A percentile compares a stretch with the other conserved stretches of the same genome.
Conservation (phyloP, 2,888 invertebrate genomes). For the Agonopterix heracliana region DNA sequence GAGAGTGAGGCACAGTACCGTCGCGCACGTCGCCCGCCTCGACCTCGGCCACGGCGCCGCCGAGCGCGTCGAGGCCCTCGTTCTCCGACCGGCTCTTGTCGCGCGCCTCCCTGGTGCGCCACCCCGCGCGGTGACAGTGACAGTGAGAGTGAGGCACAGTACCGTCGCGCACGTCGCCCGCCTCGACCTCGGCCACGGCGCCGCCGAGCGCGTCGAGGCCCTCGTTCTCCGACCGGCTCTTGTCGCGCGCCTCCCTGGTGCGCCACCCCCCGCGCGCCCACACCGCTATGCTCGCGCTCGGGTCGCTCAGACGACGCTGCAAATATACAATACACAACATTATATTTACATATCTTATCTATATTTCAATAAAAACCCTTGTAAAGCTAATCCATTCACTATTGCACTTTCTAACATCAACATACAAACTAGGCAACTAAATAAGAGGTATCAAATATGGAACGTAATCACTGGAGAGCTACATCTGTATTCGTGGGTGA, state of each 20-base stretch:
- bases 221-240: slow-evolving; percentile 92
- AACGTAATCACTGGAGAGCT: no score
- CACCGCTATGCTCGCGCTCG: slow-evolving; percentile 91
- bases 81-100: slow-evolving; percentile 91
- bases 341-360: no score
- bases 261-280: slow-evolving; percentile 90
- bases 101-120: slow-evolving; percentile 76
- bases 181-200: slow-evolving; percentile 94
- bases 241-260: slow-evolving; percentile 67
- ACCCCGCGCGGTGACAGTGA: slow-evolving; percentile 89
- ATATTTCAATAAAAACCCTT: no score
- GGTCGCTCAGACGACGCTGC: slow-evolving; percentile 92
- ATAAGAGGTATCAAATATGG: no score
- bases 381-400: no score
- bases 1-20: no score
- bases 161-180: slow-evolving; percentile 93
- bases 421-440: no score
- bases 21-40: slow-evolving; percentile 95
- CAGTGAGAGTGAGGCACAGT: no score
- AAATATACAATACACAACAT: slow-evolving; percentile 12
- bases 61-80: slow-evolving; percentile 91
- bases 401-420: no score
- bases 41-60: slow-evolving; percentile 90
- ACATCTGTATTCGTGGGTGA: no score
- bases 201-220: slow-evolving; percentile 90